Percentiles rank a stretch among this genome's conserved stretches.
Evolutionary conservation across 2,888 invertebrate species (phyloP).

Genomic region (Agrochola lota): DNA sequence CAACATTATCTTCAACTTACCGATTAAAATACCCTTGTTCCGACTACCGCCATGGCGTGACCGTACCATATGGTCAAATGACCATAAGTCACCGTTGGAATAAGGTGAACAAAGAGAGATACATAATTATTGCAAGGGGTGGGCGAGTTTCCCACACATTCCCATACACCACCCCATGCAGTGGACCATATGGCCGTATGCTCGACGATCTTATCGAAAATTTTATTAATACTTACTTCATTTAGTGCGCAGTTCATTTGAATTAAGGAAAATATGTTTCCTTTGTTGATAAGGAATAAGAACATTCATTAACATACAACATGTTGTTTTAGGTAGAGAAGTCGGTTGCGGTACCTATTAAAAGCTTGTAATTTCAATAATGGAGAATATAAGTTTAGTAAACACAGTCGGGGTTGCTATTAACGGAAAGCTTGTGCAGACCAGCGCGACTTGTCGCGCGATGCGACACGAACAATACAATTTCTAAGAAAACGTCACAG

Average conservation of each 20-base stretch:
- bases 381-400: background rate
- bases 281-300: conserved; percentile 34
- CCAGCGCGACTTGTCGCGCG: no score
- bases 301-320: background rate
- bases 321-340: conserved; percentile 1
- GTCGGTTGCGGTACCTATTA: background rate
- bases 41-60: conserved; percentile 68
- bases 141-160: conserved; percentile 86
- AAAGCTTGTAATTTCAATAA: background rate
- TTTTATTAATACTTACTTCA: conserved; percentile 70
- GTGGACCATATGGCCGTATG: conserved; percentile 76
- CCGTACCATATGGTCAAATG: conserved; percentile 81
- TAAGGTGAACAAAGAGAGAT: conserved; percentile 81
- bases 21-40: conserved; percentile 49
- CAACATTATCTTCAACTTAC: conserved; percentile 43
- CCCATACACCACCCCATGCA: conserved; percentile 75
- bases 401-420: background rate
- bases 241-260: conserved; percentile 48
- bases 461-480: no score
- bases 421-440: no score
- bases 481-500: no score
- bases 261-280: conserved; percentile 55
- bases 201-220: conserved; percentile 73
- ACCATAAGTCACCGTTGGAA: conserved; percentile 88
- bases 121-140: conserved; percentile 84